A percentile compares a stretch with the other conserved stretches of the same genome.
These are phyloP conservation scores for Ophraella communa DNA, from an alignment of 2,888 invertebrate genomes.

Conservation along the genomic window DNA sequence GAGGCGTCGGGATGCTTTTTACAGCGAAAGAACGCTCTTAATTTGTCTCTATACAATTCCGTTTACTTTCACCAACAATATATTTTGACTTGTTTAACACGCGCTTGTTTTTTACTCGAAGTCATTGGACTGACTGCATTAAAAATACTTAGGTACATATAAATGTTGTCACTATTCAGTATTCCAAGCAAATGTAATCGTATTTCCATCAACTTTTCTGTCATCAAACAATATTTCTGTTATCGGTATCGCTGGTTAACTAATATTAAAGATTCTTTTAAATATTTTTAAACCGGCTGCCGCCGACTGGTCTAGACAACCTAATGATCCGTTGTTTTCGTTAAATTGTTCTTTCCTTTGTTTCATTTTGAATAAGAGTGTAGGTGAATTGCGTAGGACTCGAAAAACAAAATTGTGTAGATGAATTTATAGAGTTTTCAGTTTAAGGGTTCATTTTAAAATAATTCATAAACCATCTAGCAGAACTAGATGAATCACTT, in stretches of 20 bases:
- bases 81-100: background rate
- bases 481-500: too few relatives aligned
- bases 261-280: background rate
- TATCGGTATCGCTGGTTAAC: background rate
- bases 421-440: too few relatives aligned
- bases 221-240: background rate
- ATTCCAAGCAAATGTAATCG: background rate
- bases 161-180: background rate
- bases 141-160: background rate
- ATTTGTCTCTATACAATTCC: background rate
- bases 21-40: too few relatives aligned
- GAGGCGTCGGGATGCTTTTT: too few relatives aligned
- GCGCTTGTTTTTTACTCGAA: background rate
- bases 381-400: background rate
- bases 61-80: background rate
- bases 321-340: conserved; percentile 1
- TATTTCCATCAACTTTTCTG: background rate
- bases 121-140: background rate
- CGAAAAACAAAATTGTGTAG: background rate
- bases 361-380: background rate
- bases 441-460: too few relatives aligned
- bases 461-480: too few relatives aligned
- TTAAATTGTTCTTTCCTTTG: background rate
- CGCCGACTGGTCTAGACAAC: conserved; percentile 3
- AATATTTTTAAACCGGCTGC: background rate